Evolutionary conservation across 1,140 invertebrate genomes (phyloP).

Genomic region (Caenorhabditis elegans): WBcel235 BX284606.5:16740501-16741000

Average conservation of each 20-base stretch:
- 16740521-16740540: too few species aligned
- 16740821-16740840: conserved; percentile 19
- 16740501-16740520: too few species aligned
- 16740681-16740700: background rate
- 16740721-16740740: background rate
- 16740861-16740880: conserved; percentile 13
- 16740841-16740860: conserved; percentile 39
- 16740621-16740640: background rate
- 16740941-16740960: background rate
- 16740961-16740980: conserved; percentile 36
- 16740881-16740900: conserved; percentile 13
- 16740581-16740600: background rate
- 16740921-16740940: background rate
- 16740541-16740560: too few species aligned
- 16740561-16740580: background rate
- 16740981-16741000: conserved; percentile 62
- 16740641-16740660: background rate
- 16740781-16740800: background rate
- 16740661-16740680: conserved; percentile 8
- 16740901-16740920: background rate
- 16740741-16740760: background rate
- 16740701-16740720: background rate
- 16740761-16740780: background rate
- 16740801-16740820: conserved; percentile 2
- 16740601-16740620: background rate